Evolutionary conservation across 2,113 vertebrate genomes (phyloP).

Genomic region (Melanostigma gelatinosum): DNA sequence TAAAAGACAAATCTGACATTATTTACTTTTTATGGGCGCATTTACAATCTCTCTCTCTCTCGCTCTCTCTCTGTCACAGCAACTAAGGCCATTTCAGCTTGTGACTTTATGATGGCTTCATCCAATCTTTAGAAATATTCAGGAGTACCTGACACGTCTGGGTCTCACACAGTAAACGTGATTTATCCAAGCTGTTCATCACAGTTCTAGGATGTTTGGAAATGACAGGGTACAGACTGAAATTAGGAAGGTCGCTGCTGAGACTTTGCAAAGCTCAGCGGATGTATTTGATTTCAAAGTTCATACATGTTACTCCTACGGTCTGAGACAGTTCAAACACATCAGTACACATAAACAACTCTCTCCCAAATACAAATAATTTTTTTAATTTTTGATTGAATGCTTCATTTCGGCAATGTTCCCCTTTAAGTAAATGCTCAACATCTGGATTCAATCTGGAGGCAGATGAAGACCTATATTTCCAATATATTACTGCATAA

Average conservation of each 20-base stretch:
- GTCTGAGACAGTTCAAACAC: background rate
- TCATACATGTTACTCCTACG: background rate
- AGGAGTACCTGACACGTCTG: background rate
- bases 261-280: background rate
- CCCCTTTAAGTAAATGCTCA: background rate
- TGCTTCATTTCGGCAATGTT: background rate
- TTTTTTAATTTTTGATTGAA: background rate
- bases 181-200: slow-evolving; percentile 17
- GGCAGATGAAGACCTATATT: background rate
- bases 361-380: background rate
- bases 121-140: background rate
- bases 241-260: background rate
- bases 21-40: background rate
- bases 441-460: background rate
- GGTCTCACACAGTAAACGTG: slow-evolving; percentile 10
- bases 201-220: background rate
- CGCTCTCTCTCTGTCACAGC: background rate
- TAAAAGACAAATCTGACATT: slow-evolving; percentile 14
- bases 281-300: background rate
- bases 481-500: background rate
- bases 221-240: background rate
- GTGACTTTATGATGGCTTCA: background rate
- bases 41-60: background rate
- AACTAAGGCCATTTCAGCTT: slow-evolving; percentile 5
- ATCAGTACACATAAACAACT: background rate